Evolutionary conservation across 2,113 vertebrate genomes (phyloP).

Genomic region (Neolamprologus hecqui): DNA sequence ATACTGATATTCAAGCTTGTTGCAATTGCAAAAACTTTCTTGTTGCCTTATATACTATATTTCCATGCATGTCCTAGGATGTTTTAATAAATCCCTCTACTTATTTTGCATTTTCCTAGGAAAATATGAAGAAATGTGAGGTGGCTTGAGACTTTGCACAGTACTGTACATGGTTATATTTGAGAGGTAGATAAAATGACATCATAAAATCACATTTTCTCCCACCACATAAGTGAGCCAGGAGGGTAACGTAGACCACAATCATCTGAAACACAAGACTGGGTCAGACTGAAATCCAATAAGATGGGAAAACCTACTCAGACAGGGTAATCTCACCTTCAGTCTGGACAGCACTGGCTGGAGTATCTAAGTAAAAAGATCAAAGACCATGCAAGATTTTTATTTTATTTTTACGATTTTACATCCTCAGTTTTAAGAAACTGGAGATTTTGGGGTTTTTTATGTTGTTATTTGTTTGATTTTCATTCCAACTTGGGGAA

Average conservation of each 20-base stretch:
- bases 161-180: neutral
- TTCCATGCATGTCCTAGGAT: neutral
- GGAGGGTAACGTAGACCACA: neutral
- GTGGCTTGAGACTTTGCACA: neutral
- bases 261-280: neutral
- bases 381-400: neutral
- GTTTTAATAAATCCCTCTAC: neutral
- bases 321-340: constrained; percentile 5
- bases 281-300: constrained; percentile 23
- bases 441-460: neutral
- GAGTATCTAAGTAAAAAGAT: neutral
- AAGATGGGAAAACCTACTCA: neutral
- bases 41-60: neutral
- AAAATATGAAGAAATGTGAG: neutral
- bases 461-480: neutral
- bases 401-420: neutral
- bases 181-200: neutral
- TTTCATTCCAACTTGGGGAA: neutral
- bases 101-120: neutral
- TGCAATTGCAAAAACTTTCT: neutral
- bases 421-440: neutral
- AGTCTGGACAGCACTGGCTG: neutral
- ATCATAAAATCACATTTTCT: neutral
- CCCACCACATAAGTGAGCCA: neutral
- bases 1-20: neutral